Evolutionary conservation across 2,113 vertebrate species (phyloP).

Genomic region (Callopanchax toddi): DNA sequence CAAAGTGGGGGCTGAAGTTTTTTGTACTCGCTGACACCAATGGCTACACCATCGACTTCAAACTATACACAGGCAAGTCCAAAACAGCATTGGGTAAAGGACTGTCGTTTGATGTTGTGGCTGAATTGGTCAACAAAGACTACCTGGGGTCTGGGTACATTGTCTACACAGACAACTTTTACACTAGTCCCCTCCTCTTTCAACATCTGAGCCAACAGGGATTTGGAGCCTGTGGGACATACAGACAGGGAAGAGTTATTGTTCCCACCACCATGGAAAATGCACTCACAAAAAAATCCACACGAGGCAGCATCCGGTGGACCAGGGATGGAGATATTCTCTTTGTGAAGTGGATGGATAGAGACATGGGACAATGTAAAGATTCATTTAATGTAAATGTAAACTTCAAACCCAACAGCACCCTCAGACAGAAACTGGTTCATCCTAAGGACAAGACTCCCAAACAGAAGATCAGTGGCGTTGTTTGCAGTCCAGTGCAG

Average conservation of each 20-base stretch:
- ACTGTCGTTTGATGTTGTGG: not conserved
- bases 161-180: not conserved
- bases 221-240: not conserved
- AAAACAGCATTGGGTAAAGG: not conserved
- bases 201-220: not conserved
- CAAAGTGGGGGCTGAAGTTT: too few species aligned
- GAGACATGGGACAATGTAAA: too few species aligned
- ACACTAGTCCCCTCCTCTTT: too few species aligned
- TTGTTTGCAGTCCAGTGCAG: too few species aligned
- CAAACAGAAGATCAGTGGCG: too few species aligned
- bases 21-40: too few species aligned
- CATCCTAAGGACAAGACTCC: too few species aligned
- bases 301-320: not conserved
- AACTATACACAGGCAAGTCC: not conserved
- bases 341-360: conserved; percentile 17
- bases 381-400: too few species aligned
- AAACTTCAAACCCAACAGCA: too few species aligned
- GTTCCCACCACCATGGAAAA: not conserved
- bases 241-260: not conserved
- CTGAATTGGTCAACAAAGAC: not conserved
- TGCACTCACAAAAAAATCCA: not conserved
- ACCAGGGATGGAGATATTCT: conserved; percentile 1
- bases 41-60: not conserved
- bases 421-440: too few species aligned
- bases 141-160: not conserved